phyloP scores from a whole-genome alignment of 2,888 invertebrate genomes.

The Leistus spinibarbis region DNA sequence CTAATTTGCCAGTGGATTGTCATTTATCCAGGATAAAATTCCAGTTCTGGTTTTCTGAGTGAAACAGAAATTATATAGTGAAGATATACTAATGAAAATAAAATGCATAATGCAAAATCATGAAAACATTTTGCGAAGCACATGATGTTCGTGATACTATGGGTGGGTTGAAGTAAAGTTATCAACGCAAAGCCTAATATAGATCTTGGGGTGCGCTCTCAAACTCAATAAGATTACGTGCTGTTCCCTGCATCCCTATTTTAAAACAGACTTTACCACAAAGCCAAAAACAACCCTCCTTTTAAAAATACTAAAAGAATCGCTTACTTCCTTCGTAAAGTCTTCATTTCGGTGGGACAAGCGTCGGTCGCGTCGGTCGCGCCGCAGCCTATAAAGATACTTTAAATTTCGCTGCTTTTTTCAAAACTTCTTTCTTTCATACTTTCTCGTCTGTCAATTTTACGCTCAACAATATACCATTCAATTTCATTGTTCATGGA shows the following conservation, averaged over 20 bases:
- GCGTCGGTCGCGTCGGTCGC: conserved; percentile 5
- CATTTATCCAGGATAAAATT: too few relatives aligned
- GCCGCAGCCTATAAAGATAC: conserved; percentile 6
- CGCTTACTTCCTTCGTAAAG: conserved; percentile 54
- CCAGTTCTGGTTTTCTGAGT: too few relatives aligned
- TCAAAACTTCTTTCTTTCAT: conserved; percentile 18
- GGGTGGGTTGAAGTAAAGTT: background rate
- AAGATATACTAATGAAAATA: background rate
- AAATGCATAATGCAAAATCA: background rate
- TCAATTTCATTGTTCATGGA: conserved; percentile 25
- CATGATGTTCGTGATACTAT: background rate
- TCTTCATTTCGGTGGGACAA: conserved; percentile 51
- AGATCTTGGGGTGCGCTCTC: background rate
- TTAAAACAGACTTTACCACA: conserved; percentile 23
- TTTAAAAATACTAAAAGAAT: conserved; percentile 51
- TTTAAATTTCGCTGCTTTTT: conserved; percentile 30
- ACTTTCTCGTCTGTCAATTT: conserved; percentile 28
- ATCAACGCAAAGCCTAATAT: background rate
- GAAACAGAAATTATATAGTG: background rate
- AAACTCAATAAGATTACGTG: conserved; percentile 32
- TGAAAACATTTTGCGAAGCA: background rate
- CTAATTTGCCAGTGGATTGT: too few relatives aligned
- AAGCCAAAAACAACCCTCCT: conserved; percentile 42
- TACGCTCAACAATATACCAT: conserved; percentile 28
- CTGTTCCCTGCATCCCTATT: conserved; percentile 22